These are phyloP conservation scores for Rutilus rutilus DNA, from an alignment of 2,113 vertebrate genomes.

Conservation along the genomic window DNA sequence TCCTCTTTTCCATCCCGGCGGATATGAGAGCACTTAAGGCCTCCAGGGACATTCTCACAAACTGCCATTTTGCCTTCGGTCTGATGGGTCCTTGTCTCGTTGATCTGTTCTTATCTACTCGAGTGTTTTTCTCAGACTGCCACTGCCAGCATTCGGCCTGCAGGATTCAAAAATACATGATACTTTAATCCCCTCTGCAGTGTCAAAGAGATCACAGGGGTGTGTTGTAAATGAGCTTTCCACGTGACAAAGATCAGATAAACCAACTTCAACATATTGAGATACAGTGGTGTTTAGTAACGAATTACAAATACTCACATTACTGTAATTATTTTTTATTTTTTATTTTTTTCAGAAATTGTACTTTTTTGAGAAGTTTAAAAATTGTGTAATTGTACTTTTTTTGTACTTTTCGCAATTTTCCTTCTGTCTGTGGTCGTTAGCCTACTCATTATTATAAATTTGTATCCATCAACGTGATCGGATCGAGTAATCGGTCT, in stretches of 20 bases:
- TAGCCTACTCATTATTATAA: too few relatives aligned
- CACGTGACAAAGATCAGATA: background rate
- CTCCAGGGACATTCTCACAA: conserved; percentile 6
- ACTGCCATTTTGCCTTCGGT: conserved; percentile 9
- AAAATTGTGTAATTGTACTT: too few relatives aligned
- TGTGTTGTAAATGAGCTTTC: background rate
- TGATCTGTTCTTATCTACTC: conserved; percentile 19
- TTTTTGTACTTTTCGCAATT: too few relatives aligned
- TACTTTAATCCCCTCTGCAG: background rate
- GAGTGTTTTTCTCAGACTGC: background rate
- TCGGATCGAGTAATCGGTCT: too few relatives aligned
- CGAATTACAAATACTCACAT: too few relatives aligned
- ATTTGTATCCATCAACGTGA: too few relatives aligned
- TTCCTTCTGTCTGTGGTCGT: too few relatives aligned
- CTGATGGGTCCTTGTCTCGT: conserved; percentile 1
- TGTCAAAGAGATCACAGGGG: background rate
- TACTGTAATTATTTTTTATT: too few relatives aligned
- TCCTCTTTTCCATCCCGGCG: background rate
- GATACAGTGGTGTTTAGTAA: too few relatives aligned
- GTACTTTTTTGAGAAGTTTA: too few relatives aligned
- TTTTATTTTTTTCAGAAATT: too few relatives aligned
- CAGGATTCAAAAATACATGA: background rate
- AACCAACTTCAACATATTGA: background rate
- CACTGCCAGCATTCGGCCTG: background rate
- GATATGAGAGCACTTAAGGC: background rate